These are phyloP conservation scores for Himalopsyche tibetana DNA, from an alignment of 2,888 invertebrate species.

Conservation along the genomic window DNA sequence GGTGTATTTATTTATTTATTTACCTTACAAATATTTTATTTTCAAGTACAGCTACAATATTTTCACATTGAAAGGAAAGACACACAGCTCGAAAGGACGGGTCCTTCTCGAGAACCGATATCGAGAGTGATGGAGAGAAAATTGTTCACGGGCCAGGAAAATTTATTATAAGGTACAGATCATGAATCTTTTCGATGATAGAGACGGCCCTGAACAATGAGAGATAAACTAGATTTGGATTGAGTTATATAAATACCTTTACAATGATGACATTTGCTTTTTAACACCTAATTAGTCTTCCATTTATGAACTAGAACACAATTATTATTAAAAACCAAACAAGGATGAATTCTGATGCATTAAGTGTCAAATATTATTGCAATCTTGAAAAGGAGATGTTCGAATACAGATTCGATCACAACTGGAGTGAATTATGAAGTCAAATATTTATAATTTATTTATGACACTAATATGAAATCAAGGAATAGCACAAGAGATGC, in stretches of 20 bases:
- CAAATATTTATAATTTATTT: conserved; percentile 8
- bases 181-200: conserved; percentile 25
- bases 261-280: conserved; percentile 36
- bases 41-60: background rate
- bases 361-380: background rate
- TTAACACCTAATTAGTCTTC: conserved; percentile 35
- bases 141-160: background rate
- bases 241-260: conserved; percentile 34
- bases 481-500: conserved; percentile 23
- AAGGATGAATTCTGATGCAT: background rate
- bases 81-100: background rate
- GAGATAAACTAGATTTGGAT: conserved; percentile 6
- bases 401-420: conserved; percentile 8
- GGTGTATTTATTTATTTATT: conserved; percentile 56
- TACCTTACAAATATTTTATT: background rate
- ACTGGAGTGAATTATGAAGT: background rate
- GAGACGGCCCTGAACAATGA: background rate
- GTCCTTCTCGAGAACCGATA: background rate
- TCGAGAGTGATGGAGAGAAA: background rate
- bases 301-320: conserved; percentile 38
- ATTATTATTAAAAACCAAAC: background rate
- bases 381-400: background rate
- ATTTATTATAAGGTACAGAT: conserved; percentile 19
- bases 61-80: conserved; percentile 6
- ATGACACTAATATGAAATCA: conserved; percentile 3